Percentiles rank a stretch among this genome's conserved stretches.
Conservation (phyloP, 2,113 vertebrate species). For the Haplochromis burtoni region DNA sequence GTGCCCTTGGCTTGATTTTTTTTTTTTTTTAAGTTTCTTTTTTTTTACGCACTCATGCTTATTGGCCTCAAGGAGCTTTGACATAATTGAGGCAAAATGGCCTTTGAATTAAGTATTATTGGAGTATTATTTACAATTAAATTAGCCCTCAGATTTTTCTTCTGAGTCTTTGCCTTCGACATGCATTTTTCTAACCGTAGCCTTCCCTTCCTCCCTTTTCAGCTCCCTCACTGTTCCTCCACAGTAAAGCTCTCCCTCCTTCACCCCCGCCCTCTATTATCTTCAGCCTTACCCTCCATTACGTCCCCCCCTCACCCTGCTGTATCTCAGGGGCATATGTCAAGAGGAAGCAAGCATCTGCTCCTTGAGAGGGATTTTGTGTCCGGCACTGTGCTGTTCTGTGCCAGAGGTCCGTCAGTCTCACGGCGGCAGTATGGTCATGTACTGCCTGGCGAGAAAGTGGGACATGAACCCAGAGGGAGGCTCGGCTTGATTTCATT, state of each 20-base stretch:
- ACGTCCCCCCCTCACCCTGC: background rate
- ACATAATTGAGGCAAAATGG: background rate
- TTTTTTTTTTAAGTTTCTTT: background rate
- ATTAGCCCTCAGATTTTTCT: background rate
- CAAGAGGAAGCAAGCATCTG: conserved; percentile 67
- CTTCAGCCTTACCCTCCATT: conserved; percentile 8
- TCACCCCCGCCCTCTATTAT: background rate
- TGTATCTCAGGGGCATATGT: conserved; percentile 63
- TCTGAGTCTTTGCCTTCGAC: background rate
- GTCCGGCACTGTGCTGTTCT: conserved; percentile 3
- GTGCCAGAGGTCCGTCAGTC: conserved; percentile 41
- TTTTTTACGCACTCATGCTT: background rate
- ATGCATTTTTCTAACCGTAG: background rate
- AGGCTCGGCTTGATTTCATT: conserved; percentile 13
- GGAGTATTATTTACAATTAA: background rate
- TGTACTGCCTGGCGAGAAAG: conserved; percentile 12
- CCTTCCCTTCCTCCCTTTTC: background rate
- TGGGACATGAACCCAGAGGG: conserved; percentile 28
- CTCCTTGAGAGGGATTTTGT: conserved; percentile 64
- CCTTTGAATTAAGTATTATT: background rate
- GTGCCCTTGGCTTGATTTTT: background rate
- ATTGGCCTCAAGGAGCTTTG: background rate
- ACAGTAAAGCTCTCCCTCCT: background rate
- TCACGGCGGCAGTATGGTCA: conserved; percentile 25
- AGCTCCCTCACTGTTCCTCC: background rate